Percentiles rank a stretch among this genome's conserved stretches.
These are phyloP conservation scores for Xyrichtys novacula DNA, from an alignment of 2,797 vertebrate genomes.

Conservation along the genomic window DNA sequence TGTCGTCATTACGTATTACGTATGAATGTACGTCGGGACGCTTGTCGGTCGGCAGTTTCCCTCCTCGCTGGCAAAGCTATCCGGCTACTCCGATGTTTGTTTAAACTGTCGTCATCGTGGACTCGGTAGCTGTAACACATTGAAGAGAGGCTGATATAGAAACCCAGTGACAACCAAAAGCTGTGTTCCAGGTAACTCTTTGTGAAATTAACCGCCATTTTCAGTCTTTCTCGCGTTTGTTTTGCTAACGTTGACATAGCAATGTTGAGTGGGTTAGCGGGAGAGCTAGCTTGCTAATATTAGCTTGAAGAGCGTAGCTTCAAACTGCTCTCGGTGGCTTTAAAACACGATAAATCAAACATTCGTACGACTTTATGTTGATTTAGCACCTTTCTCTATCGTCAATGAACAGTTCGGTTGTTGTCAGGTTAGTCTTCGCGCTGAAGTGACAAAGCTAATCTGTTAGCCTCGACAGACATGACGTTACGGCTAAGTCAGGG, in stretches of 20 bases:
- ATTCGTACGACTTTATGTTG: rapidly evolving
- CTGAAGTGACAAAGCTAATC: neutral
- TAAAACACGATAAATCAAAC: neutral
- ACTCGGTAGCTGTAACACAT: neutral
- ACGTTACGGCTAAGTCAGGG: neutral
- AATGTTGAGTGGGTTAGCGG: slow-evolving; percentile 34
- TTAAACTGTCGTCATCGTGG: slow-evolving; percentile 16
- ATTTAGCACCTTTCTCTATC: rapidly evolving
- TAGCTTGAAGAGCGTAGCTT: slow-evolving; percentile 46
- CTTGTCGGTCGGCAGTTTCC: slow-evolving; percentile 48
- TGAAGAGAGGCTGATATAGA: neutral
- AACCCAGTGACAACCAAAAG: neutral
- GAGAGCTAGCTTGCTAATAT: slow-evolving; percentile 43
- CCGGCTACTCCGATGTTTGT: slow-evolving; percentile 31
- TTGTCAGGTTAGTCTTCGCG: neutral
- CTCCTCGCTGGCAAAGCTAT: slow-evolving; percentile 70
- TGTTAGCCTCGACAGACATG: slow-evolving; percentile 13
- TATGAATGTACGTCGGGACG: slow-evolving; percentile 39
- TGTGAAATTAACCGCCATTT: rapidly evolving
- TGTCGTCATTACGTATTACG: slow-evolving; percentile 23
- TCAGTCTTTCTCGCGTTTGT: slow-evolving; percentile 19
- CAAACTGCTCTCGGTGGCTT: rapidly evolving
- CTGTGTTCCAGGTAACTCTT: slow-evolving; percentile 11
- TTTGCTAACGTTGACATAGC: slow-evolving; percentile 44
- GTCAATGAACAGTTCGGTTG: rapidly evolving